These are phyloP conservation scores for Gallinago media DNA, from an alignment of 2,113 vertebrate genomes.

Conservation along the genomic window DNA sequence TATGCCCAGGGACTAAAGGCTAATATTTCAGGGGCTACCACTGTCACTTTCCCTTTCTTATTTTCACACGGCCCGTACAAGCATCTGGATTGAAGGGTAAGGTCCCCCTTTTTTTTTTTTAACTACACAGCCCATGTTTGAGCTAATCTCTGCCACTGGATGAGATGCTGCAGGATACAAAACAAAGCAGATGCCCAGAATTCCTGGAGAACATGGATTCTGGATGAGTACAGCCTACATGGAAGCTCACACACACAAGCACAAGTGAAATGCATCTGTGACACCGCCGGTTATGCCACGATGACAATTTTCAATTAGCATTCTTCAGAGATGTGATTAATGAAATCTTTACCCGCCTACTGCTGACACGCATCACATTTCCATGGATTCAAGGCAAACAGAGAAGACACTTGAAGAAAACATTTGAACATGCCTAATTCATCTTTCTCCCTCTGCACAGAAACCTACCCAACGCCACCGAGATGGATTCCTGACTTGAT, in stretches of 20 bases:
- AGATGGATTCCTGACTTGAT: background rate
- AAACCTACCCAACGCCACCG: background rate
- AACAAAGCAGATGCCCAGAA: background rate
- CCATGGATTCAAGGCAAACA: conserved; percentile 35
- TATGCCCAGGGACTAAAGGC: background rate
- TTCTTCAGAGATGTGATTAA: conserved; percentile 16
- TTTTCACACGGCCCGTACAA: background rate
- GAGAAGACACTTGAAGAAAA: conserved; percentile 14
- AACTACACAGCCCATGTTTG: background rate
- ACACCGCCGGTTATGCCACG: background rate
- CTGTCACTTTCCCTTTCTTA: background rate
- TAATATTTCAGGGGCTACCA: background rate
- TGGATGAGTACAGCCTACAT: background rate
- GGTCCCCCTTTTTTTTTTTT: background rate
- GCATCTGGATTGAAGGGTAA: background rate
- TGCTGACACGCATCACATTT: background rate
- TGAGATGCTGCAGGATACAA: background rate
- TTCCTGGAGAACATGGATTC: background rate
- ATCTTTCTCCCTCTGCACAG: background rate
- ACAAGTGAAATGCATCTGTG: background rate
- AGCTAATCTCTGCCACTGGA: background rate
- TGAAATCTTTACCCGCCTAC: background rate
- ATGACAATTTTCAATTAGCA: conserved; percentile 17
- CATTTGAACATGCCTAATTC: background rate
- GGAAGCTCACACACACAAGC: background rate